Percentiles rank a stretch among this genome's conserved stretches.
These are phyloP conservation scores for Plebejus anna DNA, from an alignment of 2,888 invertebrate genomes.

Conservation along the genomic window DNA sequence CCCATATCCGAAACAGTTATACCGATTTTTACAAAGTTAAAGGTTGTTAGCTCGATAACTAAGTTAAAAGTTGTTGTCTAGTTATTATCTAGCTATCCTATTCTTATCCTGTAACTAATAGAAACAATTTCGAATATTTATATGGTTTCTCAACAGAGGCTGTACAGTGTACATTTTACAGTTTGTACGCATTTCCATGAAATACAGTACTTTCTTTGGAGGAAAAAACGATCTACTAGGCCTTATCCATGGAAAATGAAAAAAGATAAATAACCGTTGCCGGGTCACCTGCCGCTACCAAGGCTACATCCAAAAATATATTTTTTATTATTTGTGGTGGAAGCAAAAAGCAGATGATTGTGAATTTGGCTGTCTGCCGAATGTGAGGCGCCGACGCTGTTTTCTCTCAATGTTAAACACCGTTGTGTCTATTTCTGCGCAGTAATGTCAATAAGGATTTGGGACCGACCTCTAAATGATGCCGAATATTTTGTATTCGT, in stretches of 20 bases:
- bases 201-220: too few relatives aligned
- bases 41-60: too few relatives aligned
- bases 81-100: neutral
- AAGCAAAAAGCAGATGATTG: neutral
- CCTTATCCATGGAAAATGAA: too few relatives aligned
- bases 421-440: slow-evolving; percentile 4
- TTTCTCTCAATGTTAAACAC: neutral
- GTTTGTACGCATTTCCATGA: too few relatives aligned
- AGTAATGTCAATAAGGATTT: slow-evolving; percentile 1
- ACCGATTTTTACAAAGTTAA: neutral
- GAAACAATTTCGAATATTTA: too few relatives aligned
- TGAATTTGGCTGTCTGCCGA: slow-evolving; percentile 5
- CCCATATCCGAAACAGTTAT: neutral
- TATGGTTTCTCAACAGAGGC: too few relatives aligned
- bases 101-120: too few relatives aligned
- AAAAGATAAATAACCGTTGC: too few relatives aligned
- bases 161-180: too few relatives aligned
- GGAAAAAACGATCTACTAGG: too few relatives aligned
- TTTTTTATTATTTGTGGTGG: slow-evolving; percentile 3
- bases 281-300: neutral
- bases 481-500: neutral
- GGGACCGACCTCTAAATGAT: neutral
- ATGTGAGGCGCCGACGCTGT: neutral
- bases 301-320: neutral
- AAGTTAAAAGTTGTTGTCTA: neutral